phyloP scores from a whole-genome alignment of 1,140 invertebrate species.

The Tenebrio molitor region DNA sequence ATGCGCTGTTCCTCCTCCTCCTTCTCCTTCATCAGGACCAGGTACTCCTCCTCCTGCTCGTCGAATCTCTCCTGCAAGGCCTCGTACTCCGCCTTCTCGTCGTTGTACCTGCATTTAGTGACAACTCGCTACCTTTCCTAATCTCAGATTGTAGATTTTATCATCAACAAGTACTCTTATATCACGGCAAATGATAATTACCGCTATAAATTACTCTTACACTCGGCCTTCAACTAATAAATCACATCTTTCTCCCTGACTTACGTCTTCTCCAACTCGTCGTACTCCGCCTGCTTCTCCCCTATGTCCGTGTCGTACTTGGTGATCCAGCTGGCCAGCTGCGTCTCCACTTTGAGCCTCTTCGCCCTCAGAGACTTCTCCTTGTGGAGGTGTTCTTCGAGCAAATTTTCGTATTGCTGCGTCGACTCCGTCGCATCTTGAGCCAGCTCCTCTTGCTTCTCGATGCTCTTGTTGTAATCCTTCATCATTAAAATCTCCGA shows the following conservation, averaged over 20 bases:
- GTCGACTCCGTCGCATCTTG: constrained; percentile 52
- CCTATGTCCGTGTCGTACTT: constrained; percentile 63
- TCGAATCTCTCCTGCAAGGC: constrained; percentile 57
- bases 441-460: constrained; percentile 52
- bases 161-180: too few relatives aligned
- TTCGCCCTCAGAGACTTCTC: constrained; percentile 58
- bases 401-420: constrained; percentile 51
- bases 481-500: constrained; percentile 61
- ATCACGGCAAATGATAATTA: too few relatives aligned
- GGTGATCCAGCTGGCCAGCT: constrained; percentile 60
- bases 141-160: too few relatives aligned
- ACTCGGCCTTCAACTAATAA: too few relatives aligned
- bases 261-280: constrained; percentile 57
- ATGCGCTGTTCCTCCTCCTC: constrained; percentile 57
- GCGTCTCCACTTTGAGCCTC: constrained; percentile 59
- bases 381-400: constrained; percentile 54
- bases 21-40: constrained; percentile 58
- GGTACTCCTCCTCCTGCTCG: constrained; percentile 60
- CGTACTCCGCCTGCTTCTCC: constrained; percentile 59
- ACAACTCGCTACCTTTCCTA: constrained; percentile 16
- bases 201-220: too few relatives aligned
- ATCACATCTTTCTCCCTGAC: too few relatives aligned
- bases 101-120: constrained; percentile 53
- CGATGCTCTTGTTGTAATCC: constrained; percentile 56
- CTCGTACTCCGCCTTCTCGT: constrained; percentile 55